Evolutionary conservation across 1,140 invertebrate species (phyloP).

Genomic region (Tribolium castaneum): DNA sequence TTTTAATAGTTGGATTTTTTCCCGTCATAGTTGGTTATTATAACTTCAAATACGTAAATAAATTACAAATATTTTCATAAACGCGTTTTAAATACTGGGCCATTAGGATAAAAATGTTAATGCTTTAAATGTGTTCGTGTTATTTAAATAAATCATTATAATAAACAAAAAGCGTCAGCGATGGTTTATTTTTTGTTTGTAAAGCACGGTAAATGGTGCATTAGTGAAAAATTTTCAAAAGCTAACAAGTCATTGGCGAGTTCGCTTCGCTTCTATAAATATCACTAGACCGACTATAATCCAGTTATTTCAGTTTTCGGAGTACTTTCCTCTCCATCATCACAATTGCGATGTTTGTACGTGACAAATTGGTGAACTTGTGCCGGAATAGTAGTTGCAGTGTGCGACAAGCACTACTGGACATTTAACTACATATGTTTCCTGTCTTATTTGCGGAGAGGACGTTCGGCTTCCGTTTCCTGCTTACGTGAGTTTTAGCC

Average conservation of each 20-base stretch:
- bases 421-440: slow-evolving; percentile 18
- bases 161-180: no score
- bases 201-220: no score
- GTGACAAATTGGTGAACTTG: slow-evolving; percentile 15
- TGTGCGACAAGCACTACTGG: slow-evolving; percentile 6
- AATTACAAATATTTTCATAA: no score
- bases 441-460: slow-evolving; percentile 10
- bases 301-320: background rate
- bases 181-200: no score
- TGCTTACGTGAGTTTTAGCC: background rate
- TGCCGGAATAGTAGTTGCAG: background rate
- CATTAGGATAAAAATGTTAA: no score
- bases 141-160: no score
- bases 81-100: no score
- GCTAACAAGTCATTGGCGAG: no score
- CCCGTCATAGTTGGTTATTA: no score
- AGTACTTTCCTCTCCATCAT: slow-evolving; percentile 12
- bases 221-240: no score
- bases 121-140: no score
- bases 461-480: slow-evolving; percentile 4
- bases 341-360: slow-evolving; percentile 2
- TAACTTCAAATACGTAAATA: no score
- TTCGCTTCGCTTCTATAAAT: background rate
- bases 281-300: background rate
- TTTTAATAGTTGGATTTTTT: background rate